These are phyloP conservation scores for Iphiclides podalirius DNA, from an alignment of 2,888 invertebrate species.

Conservation along the genomic window DNA sequence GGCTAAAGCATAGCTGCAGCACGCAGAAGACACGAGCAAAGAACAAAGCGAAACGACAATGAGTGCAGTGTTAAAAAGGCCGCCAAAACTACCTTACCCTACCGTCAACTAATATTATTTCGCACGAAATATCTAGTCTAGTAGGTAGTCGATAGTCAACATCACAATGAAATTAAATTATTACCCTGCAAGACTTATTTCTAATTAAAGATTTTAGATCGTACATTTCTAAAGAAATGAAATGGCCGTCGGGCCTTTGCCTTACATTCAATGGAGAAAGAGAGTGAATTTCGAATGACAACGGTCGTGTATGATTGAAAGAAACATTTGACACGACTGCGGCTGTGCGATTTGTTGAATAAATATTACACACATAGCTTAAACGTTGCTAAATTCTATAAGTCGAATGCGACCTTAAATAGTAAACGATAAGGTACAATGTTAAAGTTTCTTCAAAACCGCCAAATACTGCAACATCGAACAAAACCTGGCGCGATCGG, in stretches of 20 bases:
- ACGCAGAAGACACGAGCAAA: no score
- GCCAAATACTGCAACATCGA: conserved; percentile 49
- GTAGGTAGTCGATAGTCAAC: background rate
- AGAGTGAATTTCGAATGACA: background rate
- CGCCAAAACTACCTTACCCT: background rate
- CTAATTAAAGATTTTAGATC: background rate
- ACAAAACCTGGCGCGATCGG: background rate
- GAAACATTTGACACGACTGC: conserved; percentile 3
- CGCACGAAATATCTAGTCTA: background rate
- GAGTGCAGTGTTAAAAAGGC: no score
- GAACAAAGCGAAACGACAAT: no score
- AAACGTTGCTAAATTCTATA: background rate
- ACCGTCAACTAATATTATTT: background rate
- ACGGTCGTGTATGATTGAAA: background rate
- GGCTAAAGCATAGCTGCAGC: no score
- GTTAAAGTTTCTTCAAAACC: conserved; percentile 45
- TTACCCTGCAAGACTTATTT: background rate
- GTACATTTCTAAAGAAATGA: background rate
- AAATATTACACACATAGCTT: background rate
- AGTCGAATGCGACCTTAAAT: conserved; percentile 1
- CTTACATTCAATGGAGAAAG: background rate
- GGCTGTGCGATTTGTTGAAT: conserved; percentile 5
- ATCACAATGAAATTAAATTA: background rate
- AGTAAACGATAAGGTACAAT: background rate
- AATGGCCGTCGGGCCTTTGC: background rate